phyloP scores from a whole-genome alignment of 30 jellyfish, hydroid and myxozoan genomes.

The Aurelia aurita complex sp. Pacific region DNA sequence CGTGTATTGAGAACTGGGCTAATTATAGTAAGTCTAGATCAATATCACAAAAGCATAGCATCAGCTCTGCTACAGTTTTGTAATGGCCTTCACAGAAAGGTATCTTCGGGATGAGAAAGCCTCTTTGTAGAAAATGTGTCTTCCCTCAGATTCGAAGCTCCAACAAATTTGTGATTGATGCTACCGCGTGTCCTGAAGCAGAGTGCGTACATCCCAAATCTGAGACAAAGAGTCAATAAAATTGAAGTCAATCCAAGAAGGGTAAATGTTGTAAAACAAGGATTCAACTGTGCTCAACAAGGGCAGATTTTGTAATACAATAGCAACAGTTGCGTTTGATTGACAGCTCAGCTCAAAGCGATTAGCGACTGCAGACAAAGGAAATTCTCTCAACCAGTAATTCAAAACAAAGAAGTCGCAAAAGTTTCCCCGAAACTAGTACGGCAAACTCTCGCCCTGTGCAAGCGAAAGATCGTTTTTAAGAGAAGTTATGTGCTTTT shows the following conservation, averaged over 20 bases:
- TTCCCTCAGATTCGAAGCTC: background rate
- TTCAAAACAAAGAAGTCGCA: too few species aligned
- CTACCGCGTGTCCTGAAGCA: constrained; percentile 53
- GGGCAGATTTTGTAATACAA: too few species aligned
- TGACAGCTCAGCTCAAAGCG: too few species aligned
- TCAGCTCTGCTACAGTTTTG: background rate
- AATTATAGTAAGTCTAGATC: background rate
- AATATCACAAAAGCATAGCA: background rate
- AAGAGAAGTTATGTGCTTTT: too few species aligned
- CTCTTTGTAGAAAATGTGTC: background rate
- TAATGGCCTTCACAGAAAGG: background rate
- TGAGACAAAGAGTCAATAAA: background rate
- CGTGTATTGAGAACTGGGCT: background rate
- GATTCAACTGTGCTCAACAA: too few species aligned
- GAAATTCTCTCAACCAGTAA: too few species aligned
- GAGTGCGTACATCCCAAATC: constrained; percentile 67
- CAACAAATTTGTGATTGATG: background rate
- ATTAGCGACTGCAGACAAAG: too few species aligned
- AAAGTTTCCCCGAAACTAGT: too few species aligned
- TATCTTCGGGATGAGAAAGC: background rate
- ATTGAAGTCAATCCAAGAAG: background rate
- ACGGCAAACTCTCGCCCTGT: too few species aligned
- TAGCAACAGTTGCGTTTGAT: too few species aligned
- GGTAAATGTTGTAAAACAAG: too few species aligned
- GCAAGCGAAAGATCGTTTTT: too few species aligned